Base-by-base conservation (phyloP, 2,888 invertebrate species). In the Agonopterix subpropinquella region DNA sequence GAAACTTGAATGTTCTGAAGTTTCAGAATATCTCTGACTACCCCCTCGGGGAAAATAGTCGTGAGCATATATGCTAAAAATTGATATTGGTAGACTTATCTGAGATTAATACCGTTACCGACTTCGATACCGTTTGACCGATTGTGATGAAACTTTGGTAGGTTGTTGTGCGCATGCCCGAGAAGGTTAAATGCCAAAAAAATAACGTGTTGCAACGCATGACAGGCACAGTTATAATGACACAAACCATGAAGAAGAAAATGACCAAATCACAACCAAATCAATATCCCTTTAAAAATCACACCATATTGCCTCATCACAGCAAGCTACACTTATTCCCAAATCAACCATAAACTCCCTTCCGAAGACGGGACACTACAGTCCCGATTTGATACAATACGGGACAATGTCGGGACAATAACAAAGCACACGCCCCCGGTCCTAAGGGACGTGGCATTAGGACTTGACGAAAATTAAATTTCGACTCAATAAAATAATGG, bases 401-500 rank as follows among this genome's bases (percentile, higher is more conserved):
- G 41, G 48, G 49, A 53, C 54, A 28, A 28, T 5, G 28, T 28
- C 59, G 55, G 54, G 53, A 48, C 51, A 36, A 44, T 39, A 42
- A 48, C 47, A 49, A 42, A 45, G 45, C 64, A 60, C 65, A 64
- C 70, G 47, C 59, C 64, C 64, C 55, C 47, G 4, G 8, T 67
- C 70, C 64, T 70, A 0, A 8, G 73, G 64, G 74, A 68, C 65
- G 49, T 62, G 68, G 67, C 67, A 75, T 75, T 67, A 65, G 64
- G 55, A 28, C 47, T 47, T 60, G 59, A 61, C 61, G 60, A 67
- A 75, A 78, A 79, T 79, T 75, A 75, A 79, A 78, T 79, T 65
- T 56, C 62, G 36, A 62, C 65, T 64, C 73, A 73, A 77, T 77
- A 77, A 77, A 75, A 77, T 77, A 77, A 77, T 73, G 67, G 68